phyloP scores from a whole-genome alignment of 2,797 vertebrate genomes.

The Aphelocoma californica region DNA sequence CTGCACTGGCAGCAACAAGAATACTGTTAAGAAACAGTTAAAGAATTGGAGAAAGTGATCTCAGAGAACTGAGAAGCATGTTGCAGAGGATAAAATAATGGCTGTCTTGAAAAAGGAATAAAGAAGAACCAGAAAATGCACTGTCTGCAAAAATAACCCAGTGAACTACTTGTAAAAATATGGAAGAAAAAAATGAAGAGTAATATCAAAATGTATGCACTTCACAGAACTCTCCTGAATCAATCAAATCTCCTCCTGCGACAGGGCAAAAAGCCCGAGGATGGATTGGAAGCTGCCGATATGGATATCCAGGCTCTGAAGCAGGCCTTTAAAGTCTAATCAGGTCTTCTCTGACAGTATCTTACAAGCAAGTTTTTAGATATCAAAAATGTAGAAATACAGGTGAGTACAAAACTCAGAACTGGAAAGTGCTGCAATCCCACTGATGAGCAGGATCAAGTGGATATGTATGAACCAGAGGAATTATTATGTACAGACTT shows the following conservation, averaged over 20 bases:
- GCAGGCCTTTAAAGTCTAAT: neutral
- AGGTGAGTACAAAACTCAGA: neutral
- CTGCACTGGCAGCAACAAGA: neutral
- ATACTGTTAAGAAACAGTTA: neutral
- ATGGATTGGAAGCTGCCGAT: neutral
- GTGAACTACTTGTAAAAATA: neutral
- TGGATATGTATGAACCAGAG: neutral
- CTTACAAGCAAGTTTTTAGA: neutral
- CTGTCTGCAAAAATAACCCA: neutral
- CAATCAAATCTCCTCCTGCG: neutral
- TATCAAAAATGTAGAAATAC: neutral
- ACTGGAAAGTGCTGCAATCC: neutral
- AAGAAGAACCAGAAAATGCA: neutral
- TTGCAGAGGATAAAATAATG: neutral
- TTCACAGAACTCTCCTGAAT: neutral
- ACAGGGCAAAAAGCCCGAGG: neutral
- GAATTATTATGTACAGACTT: neutral
- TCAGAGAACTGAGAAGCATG: neutral
- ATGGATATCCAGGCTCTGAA: neutral
- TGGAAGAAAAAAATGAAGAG: neutral
- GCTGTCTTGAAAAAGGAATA: neutral
- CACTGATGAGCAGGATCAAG: neutral
- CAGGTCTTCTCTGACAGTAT: neutral
- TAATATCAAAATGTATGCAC: neutral
- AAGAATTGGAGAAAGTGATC: neutral